Percentiles rank a stretch among this genome's conserved stretches.
These are phyloP conservation scores for Ganaspis brasiliensis DNA, from an alignment of 2,888 invertebrate species.

Conservation along the genomic window DNA sequence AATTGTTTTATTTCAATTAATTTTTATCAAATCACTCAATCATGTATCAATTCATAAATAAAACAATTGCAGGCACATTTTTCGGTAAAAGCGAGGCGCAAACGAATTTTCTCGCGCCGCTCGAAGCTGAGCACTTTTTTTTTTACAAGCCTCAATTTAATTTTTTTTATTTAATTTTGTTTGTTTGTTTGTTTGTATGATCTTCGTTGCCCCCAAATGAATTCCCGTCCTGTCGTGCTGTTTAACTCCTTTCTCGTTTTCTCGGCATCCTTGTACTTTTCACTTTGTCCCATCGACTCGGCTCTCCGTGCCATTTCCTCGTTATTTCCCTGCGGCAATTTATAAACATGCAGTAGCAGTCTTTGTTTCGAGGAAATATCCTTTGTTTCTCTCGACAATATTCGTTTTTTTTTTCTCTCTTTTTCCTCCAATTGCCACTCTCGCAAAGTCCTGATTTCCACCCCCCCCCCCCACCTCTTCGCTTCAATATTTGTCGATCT, in stretches of 20 bases:
- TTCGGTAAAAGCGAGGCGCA: slow-evolving; percentile 15
- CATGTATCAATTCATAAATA: background rate
- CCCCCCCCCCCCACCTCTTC: slow-evolving; percentile 22
- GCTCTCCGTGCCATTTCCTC: slow-evolving; percentile 17
- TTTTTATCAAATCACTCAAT: background rate
- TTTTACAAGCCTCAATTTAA: slow-evolving; percentile 32
- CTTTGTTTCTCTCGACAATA: slow-evolving; percentile 22
- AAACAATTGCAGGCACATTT: background rate
- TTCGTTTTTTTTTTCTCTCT: background rate
- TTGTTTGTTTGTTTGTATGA: slow-evolving; percentile 16
- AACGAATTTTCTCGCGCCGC: slow-evolving; percentile 4
- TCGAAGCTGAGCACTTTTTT: background rate
- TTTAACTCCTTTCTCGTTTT: slow-evolving; percentile 8
- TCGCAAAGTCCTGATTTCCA: slow-evolving; percentile 56
- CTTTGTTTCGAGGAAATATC: slow-evolving; percentile 43
- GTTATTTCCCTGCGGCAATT: slow-evolving; percentile 41
- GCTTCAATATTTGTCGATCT: background rate
- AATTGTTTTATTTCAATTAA: background rate
- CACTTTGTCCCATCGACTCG: slow-evolving; percentile 30
- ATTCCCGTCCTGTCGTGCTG: slow-evolving; percentile 29
- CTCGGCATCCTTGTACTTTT: slow-evolving; percentile 18
- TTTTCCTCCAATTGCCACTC: slow-evolving; percentile 22
- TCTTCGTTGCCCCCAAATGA: slow-evolving; percentile 20
- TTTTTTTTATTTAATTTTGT: slow-evolving; percentile 11
- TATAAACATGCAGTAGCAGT: slow-evolving; percentile 31